Base-by-base conservation (phyloP, 2,888 invertebrate genomes). In the Neoascia interrupta region DNA sequence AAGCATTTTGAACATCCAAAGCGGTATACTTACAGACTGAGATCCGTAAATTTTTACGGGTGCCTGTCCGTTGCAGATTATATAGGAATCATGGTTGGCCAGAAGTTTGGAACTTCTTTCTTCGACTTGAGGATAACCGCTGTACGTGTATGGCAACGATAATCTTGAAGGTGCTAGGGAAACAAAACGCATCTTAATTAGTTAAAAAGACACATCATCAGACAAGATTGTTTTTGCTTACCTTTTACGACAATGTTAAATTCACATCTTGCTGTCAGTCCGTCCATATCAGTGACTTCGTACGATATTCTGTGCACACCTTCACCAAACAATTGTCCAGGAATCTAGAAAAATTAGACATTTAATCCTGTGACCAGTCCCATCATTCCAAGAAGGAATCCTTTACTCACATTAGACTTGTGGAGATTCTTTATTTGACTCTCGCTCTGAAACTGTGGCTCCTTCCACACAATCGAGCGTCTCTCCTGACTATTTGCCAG, bases 241-340 rank as follows among this genome's bases (percentile, higher is more conserved):
- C 92, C 90, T 88, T 90, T 90, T 51, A 93, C 90, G 80, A 90
- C 90, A 72, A 93, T 89, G 15, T 90, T 90, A 86, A 93, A 93
- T 83, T 91, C 91, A 85, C 93, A 93, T 81, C 91, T 90, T 45
- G 91, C 91, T 81, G 90, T 90, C 84, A 91, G 91, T 47, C 92
- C 92, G 82, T 92, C 91, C 19, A 90, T 90, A 84, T 92, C 93
- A 76, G 91, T 91, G 13, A 92, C 93, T 74, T 92, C 90, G 83
- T 93, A 93, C 64, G 90, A 91, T 15, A 93, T 90, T 58, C 91
- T 90, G 85, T 93, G 92, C 34, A 90, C 85, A 4, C 93, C 93
- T 16, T 89, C 85, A 5, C 90, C 89, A 83, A 93, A 90, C 69
- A 89, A 84, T 68, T 91, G 90, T 47, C 93, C 93, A n/a, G 93